A percentile compares a stretch with the other conserved stretches of the same genome.
These are phyloP conservation scores for Neolamprologus modestus DNA, from an alignment of 2,113 vertebrate species.

Conservation along the genomic window DNA sequence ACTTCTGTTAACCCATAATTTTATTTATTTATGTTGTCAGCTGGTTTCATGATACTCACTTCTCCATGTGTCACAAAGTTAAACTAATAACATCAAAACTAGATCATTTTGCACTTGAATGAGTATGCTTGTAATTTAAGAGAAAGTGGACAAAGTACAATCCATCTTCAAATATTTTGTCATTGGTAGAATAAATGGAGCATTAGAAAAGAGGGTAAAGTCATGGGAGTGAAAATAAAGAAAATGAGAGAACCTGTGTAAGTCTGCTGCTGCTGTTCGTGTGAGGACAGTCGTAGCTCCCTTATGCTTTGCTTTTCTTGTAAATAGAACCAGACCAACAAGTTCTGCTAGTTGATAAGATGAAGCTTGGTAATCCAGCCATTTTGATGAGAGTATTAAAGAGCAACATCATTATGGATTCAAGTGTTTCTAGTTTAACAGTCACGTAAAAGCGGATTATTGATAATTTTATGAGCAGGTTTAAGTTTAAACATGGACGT, in stretches of 20 bases:
- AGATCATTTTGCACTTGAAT: background rate
- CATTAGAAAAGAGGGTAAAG: background rate
- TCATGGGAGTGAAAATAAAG: background rate
- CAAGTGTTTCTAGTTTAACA: background rate
- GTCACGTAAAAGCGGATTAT: too few relatives aligned
- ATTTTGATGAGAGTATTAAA: background rate
- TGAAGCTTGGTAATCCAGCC: background rate
- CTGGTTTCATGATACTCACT: background rate
- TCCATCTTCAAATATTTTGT: background rate
- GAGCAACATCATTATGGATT: background rate
- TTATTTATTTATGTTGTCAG: fast-evolving
- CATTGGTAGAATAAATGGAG: background rate
- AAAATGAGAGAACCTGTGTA: background rate
- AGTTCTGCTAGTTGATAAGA: background rate
- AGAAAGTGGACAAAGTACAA: fast-evolving
- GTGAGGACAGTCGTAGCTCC: fast-evolving
- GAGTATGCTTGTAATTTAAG: background rate
- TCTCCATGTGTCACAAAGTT: background rate
- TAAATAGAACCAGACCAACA: background rate
- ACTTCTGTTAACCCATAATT: background rate
- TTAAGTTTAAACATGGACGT: too few relatives aligned
- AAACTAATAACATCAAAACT: background rate
- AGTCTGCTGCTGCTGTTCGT: background rate
- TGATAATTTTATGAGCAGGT: too few relatives aligned
- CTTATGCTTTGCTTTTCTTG: background rate